These are phyloP conservation scores for Centropristis striata DNA, from an alignment of 2,113 vertebrate genomes.

Conservation along the genomic window DNA sequence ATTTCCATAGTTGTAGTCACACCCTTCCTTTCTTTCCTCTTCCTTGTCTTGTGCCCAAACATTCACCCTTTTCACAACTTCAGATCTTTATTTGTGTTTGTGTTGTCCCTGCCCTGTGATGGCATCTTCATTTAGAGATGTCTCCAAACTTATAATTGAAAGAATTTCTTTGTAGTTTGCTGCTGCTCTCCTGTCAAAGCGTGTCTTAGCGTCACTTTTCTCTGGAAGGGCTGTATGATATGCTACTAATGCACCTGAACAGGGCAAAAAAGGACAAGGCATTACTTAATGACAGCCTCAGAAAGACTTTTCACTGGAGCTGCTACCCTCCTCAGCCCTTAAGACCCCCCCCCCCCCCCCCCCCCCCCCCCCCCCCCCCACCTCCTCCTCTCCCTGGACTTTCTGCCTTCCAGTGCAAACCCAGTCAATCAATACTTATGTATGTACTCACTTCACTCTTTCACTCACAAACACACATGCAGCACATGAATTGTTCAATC, in stretches of 20 bases:
- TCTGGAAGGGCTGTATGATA: constrained; percentile 20
- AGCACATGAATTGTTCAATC: constrained; percentile 8
- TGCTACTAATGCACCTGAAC: constrained; percentile 23
- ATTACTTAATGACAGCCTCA: constrained; percentile 32
- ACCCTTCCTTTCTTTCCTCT: constrained; percentile 23
- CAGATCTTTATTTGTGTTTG: constrained; percentile 49
- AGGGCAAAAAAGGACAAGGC: constrained; percentile 25
- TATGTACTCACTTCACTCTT: constrained; percentile 19
- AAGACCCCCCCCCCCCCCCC: not conserved
- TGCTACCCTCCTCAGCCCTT: constrained; percentile 3
- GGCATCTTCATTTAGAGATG: constrained; percentile 47
- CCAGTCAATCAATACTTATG: constrained; percentile 35
- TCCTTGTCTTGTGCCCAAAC: constrained; percentile 32
- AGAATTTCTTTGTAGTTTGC: constrained; percentile 50
- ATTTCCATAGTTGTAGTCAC: constrained; percentile 48
- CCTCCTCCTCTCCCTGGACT: constrained; percentile 21
- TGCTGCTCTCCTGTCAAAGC: constrained; percentile 27
- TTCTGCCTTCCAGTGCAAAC: constrained; percentile 43
- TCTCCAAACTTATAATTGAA: constrained; percentile 51
- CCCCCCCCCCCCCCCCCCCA: not conserved
- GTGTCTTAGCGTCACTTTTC: constrained; percentile 15
- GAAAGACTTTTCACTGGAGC: constrained; percentile 31
- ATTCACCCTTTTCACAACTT: constrained; percentile 28
- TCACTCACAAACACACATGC: not conserved
- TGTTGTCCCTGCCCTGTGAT: constrained; percentile 28